These are phyloP conservation scores for Monopis laevigella DNA, from an alignment of 2,888 invertebrate species.

Conservation along the genomic window DNA sequence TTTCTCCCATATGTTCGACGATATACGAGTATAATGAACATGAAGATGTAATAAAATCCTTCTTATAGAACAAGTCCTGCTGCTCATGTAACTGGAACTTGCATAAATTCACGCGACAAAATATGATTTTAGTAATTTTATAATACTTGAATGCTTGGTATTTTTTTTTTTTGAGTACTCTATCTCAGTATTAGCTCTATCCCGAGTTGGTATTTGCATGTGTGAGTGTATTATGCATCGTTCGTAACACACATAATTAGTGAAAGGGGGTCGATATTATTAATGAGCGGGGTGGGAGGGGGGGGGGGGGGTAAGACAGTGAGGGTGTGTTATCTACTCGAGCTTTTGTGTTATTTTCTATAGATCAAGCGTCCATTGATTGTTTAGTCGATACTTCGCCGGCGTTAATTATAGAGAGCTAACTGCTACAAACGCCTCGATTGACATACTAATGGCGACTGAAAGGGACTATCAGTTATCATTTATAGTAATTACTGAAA, in stretches of 20 bases:
- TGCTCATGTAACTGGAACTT: no score
- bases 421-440: slow-evolving; percentile 54
- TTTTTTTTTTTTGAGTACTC: no score
- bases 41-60: no score
- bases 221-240: slow-evolving; percentile 26
- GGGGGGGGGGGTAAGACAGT: slow-evolving; percentile 28
- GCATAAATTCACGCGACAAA: no score
- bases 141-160: no score
- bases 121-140: no score
- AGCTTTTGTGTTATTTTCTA: slow-evolving; percentile 64
- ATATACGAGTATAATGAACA: no score
- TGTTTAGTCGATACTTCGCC: slow-evolving; percentile 57
- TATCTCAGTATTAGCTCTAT: no score
- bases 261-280: slow-evolving; percentile 62
- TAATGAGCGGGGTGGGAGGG: slow-evolving; percentile 50
- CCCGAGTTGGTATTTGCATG: slow-evolving; percentile 26
- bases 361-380: slow-evolving; percentile 53
- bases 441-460: slow-evolving; percentile 53
- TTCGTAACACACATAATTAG: slow-evolving; percentile 67
- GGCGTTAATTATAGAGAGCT: slow-evolving; percentile 56
- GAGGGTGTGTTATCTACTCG: slow-evolving; percentile 53
- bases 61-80: no score
- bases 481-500: slow-evolving; percentile 56
- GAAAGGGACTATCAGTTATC: slow-evolving; percentile 36
- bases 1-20: no score